Percentiles rank a stretch among this genome's conserved stretches.
Conservation (phyloP, 1,140 invertebrate genomes). For the Parasteatoda tepidariorum region DNA sequence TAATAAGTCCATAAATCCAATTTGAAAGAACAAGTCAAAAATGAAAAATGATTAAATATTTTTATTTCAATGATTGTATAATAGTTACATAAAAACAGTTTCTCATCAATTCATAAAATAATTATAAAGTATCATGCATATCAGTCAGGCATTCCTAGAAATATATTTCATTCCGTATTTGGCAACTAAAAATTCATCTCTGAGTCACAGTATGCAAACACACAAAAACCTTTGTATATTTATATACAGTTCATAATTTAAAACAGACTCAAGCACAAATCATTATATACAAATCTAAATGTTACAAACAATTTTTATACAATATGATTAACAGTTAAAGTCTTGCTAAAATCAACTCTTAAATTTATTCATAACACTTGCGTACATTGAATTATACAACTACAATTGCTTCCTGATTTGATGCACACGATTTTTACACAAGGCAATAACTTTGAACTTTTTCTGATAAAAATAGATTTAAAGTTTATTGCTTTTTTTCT, state of each 20-base stretch:
- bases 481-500: too few species aligned
- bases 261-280: conserved; percentile 26
- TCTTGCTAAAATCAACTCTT: conserved; percentile 26
- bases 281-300: conserved; percentile 46
- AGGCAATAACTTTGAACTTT: too few species aligned
- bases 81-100: conserved; percentile 56
- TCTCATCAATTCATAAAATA: conserved; percentile 53
- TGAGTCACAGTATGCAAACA: conserved; percentile 53
- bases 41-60: neutral
- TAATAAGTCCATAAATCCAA: too few species aligned
- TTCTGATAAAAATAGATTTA: too few species aligned
- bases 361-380: conserved; percentile 10
- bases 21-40: too few species aligned
- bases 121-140: conserved; percentile 57
- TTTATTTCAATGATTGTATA: conserved; percentile 52
- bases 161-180: conserved; percentile 54
- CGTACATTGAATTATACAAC: too few species aligned
- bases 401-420: too few species aligned
- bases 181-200: conserved; percentile 33
- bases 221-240: conserved; percentile 34
- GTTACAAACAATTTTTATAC: too few species aligned
- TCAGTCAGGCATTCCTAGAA: conserved; percentile 57
- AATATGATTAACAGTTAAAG: neutral
- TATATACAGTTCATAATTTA: conserved; percentile 59
- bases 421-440: too few species aligned